Evolutionary conservation across 2,888 invertebrate genomes (phyloP).

Genomic region (Tenthredo scrophulariae): DNA sequence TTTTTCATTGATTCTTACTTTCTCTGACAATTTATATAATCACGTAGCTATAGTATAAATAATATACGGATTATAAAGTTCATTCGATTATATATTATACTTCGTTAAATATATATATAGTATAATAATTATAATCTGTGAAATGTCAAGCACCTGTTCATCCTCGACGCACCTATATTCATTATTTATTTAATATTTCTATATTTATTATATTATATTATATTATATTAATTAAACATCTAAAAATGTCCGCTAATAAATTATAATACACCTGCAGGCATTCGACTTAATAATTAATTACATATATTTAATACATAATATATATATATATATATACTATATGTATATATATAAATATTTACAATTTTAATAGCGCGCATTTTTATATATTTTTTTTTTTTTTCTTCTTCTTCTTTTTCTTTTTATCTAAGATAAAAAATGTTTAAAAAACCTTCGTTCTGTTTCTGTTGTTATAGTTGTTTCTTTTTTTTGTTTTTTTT

Average conservation of each 20-base stretch:
- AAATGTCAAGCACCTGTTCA: slow-evolving; percentile 14
- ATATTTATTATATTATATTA: background rate
- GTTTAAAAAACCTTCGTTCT: background rate
- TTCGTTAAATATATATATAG: no score
- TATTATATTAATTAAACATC: background rate
- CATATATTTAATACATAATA: background rate
- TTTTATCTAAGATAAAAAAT: no score
- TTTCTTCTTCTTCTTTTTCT: no score
- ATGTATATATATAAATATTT: background rate
- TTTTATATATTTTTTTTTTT: no score
- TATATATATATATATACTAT: background rate
- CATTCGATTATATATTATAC: background rate
- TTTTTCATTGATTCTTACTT: background rate
- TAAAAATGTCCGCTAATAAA: slow-evolving; percentile 2
- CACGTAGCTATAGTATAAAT: background rate
- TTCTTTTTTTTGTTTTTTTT: background rate
- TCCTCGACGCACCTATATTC: background rate
- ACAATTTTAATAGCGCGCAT: background rate
- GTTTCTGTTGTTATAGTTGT: background rate
- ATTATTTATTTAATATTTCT: background rate
- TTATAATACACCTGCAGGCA: slow-evolving; percentile 10
- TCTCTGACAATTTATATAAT: background rate
- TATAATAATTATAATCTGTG: slow-evolving; percentile 1
- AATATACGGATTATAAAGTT: background rate
- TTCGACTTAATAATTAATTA: background rate